Evolutionary conservation across 2,797 vertebrate genomes (phyloP).

Genomic region (Pipistrellus pygmaeus): DNA sequence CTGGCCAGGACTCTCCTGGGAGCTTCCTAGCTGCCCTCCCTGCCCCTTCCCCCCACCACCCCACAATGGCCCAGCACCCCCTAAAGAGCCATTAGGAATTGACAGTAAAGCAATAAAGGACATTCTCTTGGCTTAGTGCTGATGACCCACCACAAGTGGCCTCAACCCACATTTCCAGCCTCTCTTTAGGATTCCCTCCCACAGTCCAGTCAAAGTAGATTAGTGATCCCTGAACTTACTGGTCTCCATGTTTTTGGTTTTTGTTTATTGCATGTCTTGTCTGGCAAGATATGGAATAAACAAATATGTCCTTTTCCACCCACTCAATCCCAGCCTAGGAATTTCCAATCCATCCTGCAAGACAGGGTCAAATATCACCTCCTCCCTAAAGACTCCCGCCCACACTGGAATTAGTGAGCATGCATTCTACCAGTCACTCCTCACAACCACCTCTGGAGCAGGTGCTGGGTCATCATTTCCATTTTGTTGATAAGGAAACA

Average conservation of each 20-base stretch:
- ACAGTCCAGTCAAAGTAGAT: background rate
- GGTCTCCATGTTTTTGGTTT: conserved; percentile 3
- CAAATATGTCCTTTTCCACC: conserved; percentile 23
- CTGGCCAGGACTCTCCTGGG: background rate
- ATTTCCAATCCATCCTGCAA: conserved; percentile 49
- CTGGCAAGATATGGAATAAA: background rate
- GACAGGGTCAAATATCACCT: background rate
- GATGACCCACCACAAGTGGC: background rate
- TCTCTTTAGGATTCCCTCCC: background rate
- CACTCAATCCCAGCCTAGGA: conserved; percentile 19
- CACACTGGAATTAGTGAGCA: background rate
- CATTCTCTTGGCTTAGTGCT: background rate
- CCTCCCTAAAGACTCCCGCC: conserved; percentile 14
- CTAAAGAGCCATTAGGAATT: background rate
- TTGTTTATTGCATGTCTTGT: conserved; percentile 33
- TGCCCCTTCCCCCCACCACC: too few species aligned
- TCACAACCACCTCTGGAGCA: background rate
- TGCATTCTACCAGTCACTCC: background rate
- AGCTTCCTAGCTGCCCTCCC: background rate
- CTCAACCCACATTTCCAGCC: background rate
- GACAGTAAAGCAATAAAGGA: background rate
- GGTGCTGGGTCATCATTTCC: background rate
- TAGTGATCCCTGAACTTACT: background rate
- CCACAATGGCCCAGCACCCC: background rate
- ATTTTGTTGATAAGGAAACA: conserved; percentile 9